Percentiles rank a stretch among this genome's conserved stretches.
phyloP scores from a whole-genome alignment of 2,113 vertebrate genomes.

The Prinia subflava region DNA sequence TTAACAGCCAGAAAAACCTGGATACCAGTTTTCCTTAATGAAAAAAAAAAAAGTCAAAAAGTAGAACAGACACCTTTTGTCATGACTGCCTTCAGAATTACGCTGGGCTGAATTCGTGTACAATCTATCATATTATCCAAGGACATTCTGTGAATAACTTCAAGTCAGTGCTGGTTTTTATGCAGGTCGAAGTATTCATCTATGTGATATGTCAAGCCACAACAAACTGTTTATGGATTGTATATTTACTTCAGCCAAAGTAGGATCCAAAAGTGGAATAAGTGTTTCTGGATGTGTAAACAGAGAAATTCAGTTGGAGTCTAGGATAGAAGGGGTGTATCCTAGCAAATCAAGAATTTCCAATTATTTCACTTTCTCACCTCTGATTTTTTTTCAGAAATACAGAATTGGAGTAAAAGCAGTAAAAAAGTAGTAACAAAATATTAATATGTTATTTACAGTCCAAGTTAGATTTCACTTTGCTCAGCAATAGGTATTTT shows the following conservation, averaged over 20 bases:
- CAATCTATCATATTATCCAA: conserved; percentile 61
- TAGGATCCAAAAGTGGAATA: neutral
- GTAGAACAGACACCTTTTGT: conserved; percentile 46
- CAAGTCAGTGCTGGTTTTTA: conserved; percentile 42
- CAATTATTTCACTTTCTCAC: neutral
- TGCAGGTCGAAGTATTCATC: conserved; percentile 64
- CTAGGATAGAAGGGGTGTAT: neutral
- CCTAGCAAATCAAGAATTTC: neutral
- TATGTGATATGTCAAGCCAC: conserved; percentile 53
- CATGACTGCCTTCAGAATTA: conserved; percentile 19
- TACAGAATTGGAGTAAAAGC: neutral
- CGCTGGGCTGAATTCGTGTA: conserved; percentile 40
- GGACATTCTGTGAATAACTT: conserved; percentile 62
- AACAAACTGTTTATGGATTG: neutral
- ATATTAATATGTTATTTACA: neutral
- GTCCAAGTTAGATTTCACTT: neutral
- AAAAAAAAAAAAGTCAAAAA: neutral
- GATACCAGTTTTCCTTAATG: neutral
- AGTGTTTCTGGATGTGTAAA: neutral
- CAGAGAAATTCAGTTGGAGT: neutral
- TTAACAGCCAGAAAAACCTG: neutral
- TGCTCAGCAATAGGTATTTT: neutral
- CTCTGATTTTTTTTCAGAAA: neutral
- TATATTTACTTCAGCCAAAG: neutral
- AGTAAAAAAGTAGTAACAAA: neutral